These are phyloP conservation scores for Micoletzkya japonica DNA, from an alignment of 2,888 invertebrate species.

Conservation along the genomic window DNA sequence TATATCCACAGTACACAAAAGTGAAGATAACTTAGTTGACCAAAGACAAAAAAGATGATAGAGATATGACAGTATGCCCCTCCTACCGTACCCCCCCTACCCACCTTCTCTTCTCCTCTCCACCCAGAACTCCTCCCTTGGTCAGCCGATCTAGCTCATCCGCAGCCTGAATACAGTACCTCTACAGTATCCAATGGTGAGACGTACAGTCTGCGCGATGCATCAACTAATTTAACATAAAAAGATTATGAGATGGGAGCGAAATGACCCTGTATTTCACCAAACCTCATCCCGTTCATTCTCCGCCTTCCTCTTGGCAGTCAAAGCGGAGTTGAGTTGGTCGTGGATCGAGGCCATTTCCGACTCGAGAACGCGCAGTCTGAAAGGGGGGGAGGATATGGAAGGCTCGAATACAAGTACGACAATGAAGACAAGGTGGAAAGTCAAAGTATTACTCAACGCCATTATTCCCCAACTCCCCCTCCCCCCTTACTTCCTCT, in stretches of 20 bases:
- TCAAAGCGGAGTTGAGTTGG: slow-evolving; percentile 24
- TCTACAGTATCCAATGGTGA: not conserved
- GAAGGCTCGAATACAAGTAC: too few relatives aligned
- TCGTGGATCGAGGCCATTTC: slow-evolving; percentile 33
- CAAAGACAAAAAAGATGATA: too few relatives aligned
- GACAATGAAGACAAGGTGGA: too few relatives aligned
- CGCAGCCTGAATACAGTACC: slow-evolving; percentile 68
- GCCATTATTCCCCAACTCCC: not conserved
- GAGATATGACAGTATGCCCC: too few relatives aligned
- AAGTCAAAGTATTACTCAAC: too few relatives aligned
- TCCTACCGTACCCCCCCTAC: too few relatives aligned
- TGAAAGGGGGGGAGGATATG: not conserved
- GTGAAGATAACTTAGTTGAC: not conserved
- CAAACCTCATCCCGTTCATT: slow-evolving; percentile 33
- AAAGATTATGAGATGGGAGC: slow-evolving; percentile 9
- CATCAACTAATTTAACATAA: not conserved
- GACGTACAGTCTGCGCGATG: not conserved
- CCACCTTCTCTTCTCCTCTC: slow-evolving; percentile 27
- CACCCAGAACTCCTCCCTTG: slow-evolving; percentile 20
- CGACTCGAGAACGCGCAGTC: slow-evolving; percentile 30
- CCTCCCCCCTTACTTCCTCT: slow-evolving; percentile 33
- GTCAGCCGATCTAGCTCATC: slow-evolving; percentile 77
- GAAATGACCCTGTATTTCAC: too few relatives aligned
- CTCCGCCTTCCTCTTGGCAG: slow-evolving; percentile 34
- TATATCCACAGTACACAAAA: not conserved